These are phyloP conservation scores for Morone saxatilis DNA, from an alignment of 2,113 vertebrate genomes.

Conservation along the genomic window DNA sequence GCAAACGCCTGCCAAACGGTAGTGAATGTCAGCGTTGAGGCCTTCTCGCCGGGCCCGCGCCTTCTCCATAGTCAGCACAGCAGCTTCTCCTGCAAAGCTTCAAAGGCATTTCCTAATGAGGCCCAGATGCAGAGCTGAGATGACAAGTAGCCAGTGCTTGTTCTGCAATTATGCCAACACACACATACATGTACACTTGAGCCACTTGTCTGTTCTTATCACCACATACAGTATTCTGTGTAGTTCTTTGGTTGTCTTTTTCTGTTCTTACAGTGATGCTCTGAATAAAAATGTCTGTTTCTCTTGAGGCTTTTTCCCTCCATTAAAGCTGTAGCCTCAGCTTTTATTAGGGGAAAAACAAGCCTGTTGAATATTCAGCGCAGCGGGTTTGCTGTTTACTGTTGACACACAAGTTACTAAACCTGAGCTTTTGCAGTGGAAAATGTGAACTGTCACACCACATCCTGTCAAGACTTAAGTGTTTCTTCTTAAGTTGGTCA, in stretches of 20 bases:
- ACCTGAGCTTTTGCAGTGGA: conserved; percentile 36
- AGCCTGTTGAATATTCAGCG: conserved; percentile 69
- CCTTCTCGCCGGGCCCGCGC: neutral
- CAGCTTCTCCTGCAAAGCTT: conserved; percentile 52
- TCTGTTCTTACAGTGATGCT: neutral
- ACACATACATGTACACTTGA: neutral
- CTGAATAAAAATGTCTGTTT: conserved; percentile 32
- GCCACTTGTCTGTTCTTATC: neutral
- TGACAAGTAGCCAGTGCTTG: conserved; percentile 45
- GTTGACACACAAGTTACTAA: conserved; percentile 25
- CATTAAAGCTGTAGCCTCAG: conserved; percentile 50
- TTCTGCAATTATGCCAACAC: conserved; percentile 13
- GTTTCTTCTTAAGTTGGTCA: neutral
- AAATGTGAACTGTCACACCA: conserved; percentile 46
- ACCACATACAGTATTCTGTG: neutral
- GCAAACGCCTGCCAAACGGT: conserved; percentile 12
- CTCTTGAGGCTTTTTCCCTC: conserved; percentile 50
- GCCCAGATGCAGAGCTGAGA: conserved; percentile 56
- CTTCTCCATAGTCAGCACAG: conserved; percentile 32
- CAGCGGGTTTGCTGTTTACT: conserved; percentile 47
- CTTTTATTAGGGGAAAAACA: conserved; percentile 71
- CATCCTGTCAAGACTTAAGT: conserved; percentile 19
- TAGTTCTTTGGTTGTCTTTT: fast-evolving
- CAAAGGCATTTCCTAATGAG: conserved; percentile 67
- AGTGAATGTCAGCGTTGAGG: conserved; percentile 34